These are phyloP conservation scores for Mesocentrotus franciscanus DNA, from an alignment of 53 echinoderm and acorn worm genomes.

Conservation along the genomic window DNA sequence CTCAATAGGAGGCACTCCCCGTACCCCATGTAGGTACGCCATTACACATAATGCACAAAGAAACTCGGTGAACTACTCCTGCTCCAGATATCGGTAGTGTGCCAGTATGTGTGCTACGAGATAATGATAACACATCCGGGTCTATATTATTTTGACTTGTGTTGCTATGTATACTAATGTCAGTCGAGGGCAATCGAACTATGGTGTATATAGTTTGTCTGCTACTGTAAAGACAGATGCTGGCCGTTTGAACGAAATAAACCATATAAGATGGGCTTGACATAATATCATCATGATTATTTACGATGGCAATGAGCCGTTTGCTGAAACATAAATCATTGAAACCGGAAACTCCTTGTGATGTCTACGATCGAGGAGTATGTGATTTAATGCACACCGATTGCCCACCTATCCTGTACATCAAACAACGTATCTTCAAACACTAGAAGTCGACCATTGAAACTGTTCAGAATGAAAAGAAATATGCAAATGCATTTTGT, in stretches of 20 bases:
- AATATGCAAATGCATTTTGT: not conserved
- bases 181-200: not conserved
- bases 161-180: not conserved
- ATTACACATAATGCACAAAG: too few species aligned
- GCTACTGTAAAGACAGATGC: too few species aligned
- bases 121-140: not conserved
- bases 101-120: not conserved
- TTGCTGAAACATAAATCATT: not conserved
- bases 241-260: not conserved
- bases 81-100: not conserved
- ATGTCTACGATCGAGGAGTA: too few species aligned
- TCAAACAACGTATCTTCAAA: not conserved
- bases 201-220: not conserved
- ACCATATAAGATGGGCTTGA: too few species aligned
- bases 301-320: not conserved
- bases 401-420: too few species aligned
- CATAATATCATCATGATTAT: not conserved
- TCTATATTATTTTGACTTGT: not conserved
- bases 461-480: not conserved
- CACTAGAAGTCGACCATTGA: not conserved
- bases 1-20: not conserved
- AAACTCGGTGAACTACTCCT: not conserved
- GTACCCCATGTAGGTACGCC: too few species aligned
- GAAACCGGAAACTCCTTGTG: too few species aligned
- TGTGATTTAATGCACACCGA: too few species aligned